phyloP scores from a whole-genome alignment of 1,140 invertebrate species.

The Hyles vespertilio region DNA sequence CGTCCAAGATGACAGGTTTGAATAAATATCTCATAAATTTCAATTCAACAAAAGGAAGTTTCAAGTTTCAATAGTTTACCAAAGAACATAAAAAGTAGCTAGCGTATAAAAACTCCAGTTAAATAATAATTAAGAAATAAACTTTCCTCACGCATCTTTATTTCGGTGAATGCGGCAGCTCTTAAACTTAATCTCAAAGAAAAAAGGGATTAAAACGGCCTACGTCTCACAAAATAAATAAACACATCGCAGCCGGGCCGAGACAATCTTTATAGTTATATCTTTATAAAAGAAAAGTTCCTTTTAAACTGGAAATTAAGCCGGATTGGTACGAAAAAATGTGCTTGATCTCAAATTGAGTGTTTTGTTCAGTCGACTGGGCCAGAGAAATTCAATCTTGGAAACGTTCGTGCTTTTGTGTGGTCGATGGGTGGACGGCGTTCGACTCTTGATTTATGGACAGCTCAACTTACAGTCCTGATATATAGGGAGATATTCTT shows the following conservation, averaged over 20 bases:
- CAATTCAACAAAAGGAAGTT: too few relatives aligned
- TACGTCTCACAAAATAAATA: neutral
- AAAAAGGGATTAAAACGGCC: too few relatives aligned
- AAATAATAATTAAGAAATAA: too few relatives aligned
- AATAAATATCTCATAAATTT: too few relatives aligned
- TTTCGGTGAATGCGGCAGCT: too few relatives aligned
- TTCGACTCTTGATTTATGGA: too few relatives aligned
- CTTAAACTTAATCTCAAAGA: too few relatives aligned
- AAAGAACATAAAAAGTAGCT: too few relatives aligned
- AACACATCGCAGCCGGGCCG: conserved; percentile 2
- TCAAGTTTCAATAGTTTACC: too few relatives aligned
- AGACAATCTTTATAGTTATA: neutral
- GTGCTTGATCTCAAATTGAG: conserved; percentile 40
- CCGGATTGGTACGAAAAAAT: conserved; percentile 27
- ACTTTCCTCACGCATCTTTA: too few relatives aligned
- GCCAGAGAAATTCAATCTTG: conserved; percentile 24
- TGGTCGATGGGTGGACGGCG: neutral
- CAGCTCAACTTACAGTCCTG: neutral
- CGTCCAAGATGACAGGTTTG: too few relatives aligned
- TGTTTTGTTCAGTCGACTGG: conserved; percentile 36
- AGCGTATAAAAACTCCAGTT: too few relatives aligned
- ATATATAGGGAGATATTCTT: neutral
- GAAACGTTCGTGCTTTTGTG: conserved; percentile 17
- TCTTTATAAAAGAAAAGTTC: conserved; percentile 2
- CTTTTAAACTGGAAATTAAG: conserved; percentile 24